Evolutionary conservation across 2,797 vertebrate genomes (phyloP), one percentile per base, ranked within the genome.

Genomic region (Tolypeutes matacus): DNA sequence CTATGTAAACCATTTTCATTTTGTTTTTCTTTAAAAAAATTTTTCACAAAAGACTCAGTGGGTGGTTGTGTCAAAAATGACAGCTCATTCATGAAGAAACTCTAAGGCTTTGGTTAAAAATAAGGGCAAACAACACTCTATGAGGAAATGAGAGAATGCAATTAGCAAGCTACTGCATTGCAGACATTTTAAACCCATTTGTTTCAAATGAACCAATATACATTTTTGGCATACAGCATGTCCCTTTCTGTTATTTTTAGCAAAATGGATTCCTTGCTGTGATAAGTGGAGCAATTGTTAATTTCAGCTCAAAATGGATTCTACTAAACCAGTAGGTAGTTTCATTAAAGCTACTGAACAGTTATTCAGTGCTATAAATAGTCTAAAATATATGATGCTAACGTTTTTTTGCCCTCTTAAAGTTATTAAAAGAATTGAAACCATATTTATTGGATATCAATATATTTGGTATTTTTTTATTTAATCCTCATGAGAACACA

Each of bases 241-340:
- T 18, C 60, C 69, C 58, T 96, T 98, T 96, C 81, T 96, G 83
- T 97, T 98, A 98, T 97, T 97, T 98, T 98, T 98, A 98, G 96
- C 62, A 96, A 98, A 98, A 98, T 98, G 96, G 96, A 96, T 98
- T 97, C 91, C 98, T 97, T 97, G 96, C 98, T 98, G 98, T 97
- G 98, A 98, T 98, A 98, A 98, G 97, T 98, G 96, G 78, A 97
- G 75, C 62, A 96, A 96, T 93, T 98, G 95, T 91, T 98, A 98
- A 98, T 98, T 98, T 98, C 87, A 96, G 75, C 86, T 97, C 96
- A 97, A 98, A 98, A 97, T 93, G 89, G 95, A 97, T 97, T 98
- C 96, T 97, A 84, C 96, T 96, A 97, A 97, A 98, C 83, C 97
- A 97, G 90, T 97, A 97, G 96, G 97, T 96, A 96, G 46, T 98